Base-by-base conservation (phyloP, 2,797 vertebrate genomes). In the Oryzias sinensis region DNA sequence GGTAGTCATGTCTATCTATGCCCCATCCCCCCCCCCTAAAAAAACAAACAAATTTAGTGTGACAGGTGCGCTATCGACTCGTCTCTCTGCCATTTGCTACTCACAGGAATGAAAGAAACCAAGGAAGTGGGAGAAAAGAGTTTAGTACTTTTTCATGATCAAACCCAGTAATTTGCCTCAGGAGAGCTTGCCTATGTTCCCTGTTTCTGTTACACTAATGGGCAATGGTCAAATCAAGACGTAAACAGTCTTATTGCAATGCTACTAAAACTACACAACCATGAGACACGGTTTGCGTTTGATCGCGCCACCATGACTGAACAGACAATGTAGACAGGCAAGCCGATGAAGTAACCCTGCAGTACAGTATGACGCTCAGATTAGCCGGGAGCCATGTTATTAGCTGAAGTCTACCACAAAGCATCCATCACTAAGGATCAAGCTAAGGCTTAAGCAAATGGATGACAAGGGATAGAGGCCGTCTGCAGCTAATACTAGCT, bases 61-160 rank as follows among this genome's bases (percentile, higher is more conserved):
- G 86, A 93, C 92, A 93, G 91, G 88, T 92, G 87, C 88, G 86
- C 92, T 91, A 90, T 93, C 87, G 93, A 79, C 77, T 86, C 88
- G 86, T 92, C 90, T 90, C 91, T 84, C 87, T 91, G 86, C 91
- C 87, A 88, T 91, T 92, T 90, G 90, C 89, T 93, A 89, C 85
- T 76, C 81, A 77, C 79, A 78, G 77, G 87, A 85, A 77, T 76
- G 70, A 93, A 87, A 77, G 77, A 82, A 76, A 0, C 0, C 78
- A 60, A 37, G 11, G 55, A 50, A 75, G 72, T 59, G 51, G 72
- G 66, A 82, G 79, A 91, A 86, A 71, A 79, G 80, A 37, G 33
- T 37, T 37, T 37, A 9, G 33, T 37, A 37, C 33, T 37, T 86
- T 88, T 86, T 87, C 85, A 89, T 81, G 74, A 83, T 82, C 43